Evolutionary conservation across 2,113 vertebrate species (phyloP).

Genomic region (Paramisgurnus dabryanus): DNA sequence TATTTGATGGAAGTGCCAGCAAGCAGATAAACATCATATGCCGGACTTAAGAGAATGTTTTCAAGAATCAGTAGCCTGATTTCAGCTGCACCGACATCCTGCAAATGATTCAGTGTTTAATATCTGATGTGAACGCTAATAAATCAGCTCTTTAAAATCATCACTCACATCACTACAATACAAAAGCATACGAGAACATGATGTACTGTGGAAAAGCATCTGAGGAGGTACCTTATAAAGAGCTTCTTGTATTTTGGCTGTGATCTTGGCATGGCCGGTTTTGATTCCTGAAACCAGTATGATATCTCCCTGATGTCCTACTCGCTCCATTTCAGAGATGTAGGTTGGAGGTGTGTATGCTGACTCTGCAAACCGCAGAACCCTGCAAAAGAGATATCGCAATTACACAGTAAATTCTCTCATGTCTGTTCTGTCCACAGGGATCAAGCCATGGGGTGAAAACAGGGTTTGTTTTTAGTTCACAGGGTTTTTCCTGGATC

Average conservation of each 20-base stretch:
- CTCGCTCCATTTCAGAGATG: conserved; percentile 94
- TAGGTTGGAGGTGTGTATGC: conserved; percentile 88
- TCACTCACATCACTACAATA: too few relatives aligned
- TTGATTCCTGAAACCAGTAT: conserved; percentile 79
- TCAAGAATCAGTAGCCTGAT: conserved; percentile 92
- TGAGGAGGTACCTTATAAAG: conserved; percentile 69
- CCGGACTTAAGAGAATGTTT: conserved; percentile 92
- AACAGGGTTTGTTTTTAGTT: too few relatives aligned
- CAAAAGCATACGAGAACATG: too few relatives aligned
- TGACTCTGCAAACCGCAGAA: conserved; percentile 92
- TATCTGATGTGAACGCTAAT: neutral
- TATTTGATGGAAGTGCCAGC: conserved; percentile 88
- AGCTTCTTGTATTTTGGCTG: conserved; percentile 75
- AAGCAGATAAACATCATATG: conserved; percentile 86
- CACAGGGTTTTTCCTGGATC: neutral
- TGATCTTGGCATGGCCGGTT: conserved; percentile 84
- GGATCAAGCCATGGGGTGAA: neutral
- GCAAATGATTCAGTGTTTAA: neutral
- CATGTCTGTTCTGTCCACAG: too few relatives aligned
- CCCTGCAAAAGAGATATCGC: conserved; percentile 65
- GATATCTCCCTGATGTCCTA: conserved; percentile 84
- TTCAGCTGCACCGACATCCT: conserved; percentile 92
- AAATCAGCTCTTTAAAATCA: too few relatives aligned
- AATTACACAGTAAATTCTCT: neutral
- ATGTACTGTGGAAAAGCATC: neutral